These are phyloP conservation scores for Danio kyathit DNA, from an alignment of 2,797 vertebrate species.

Conservation along the genomic window DNA sequence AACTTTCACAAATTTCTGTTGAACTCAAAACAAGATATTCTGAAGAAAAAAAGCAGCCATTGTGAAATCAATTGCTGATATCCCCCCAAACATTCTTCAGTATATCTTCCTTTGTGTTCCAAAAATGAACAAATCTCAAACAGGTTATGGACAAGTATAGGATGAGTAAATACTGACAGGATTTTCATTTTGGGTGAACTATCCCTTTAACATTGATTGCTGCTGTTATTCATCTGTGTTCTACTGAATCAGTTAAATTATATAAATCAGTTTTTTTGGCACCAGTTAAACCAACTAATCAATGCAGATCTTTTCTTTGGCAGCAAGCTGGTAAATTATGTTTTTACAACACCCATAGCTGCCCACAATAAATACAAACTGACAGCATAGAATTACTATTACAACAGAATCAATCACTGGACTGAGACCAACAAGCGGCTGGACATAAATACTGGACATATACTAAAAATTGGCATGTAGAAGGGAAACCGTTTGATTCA, in stretches of 20 bases:
- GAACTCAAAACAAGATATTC: no score
- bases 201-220: background rate
- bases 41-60: no score
- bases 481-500: background rate
- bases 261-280: background rate
- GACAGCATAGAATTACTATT: slow-evolving; percentile 5
- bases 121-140: no score
- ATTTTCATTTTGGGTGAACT: no score
- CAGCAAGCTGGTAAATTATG: slow-evolving; percentile 3
- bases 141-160: no score
- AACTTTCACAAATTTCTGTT: background rate
- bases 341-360: slow-evolving; percentile 5
- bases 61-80: no score
- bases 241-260: background rate
- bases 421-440: background rate
- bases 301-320: background rate
- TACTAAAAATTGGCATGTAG: background rate
- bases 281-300: background rate
- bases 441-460: background rate
- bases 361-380: slow-evolving; percentile 1
- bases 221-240: background rate
- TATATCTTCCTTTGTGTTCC: no score
- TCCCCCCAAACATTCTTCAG: no score
- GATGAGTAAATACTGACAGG: no score
- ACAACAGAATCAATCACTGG: background rate